Conservation (phyloP, 2,888 invertebrate species). For the Drosophila mettleri region DNA sequence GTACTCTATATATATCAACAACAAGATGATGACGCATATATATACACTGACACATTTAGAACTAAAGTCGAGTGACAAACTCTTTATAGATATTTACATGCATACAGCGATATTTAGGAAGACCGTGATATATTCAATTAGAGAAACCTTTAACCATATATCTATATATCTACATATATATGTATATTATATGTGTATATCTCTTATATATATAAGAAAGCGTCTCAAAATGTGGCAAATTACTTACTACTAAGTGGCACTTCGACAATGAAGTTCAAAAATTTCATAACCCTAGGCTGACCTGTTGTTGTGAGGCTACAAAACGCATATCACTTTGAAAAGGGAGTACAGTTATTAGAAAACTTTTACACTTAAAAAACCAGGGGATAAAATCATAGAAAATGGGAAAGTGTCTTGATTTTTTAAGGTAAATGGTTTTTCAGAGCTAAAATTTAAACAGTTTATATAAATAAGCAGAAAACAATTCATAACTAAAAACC, state of each 20-base stretch:
- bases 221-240: constrained; percentile 74
- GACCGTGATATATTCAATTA: constrained; percentile 79
- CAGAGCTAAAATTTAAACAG: constrained; percentile 24
- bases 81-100: constrained; percentile 73
- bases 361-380: constrained; percentile 17
- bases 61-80: constrained; percentile 58
- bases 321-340: constrained; percentile 74
- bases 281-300: constrained; percentile 53
- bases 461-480: constrained; percentile 24
- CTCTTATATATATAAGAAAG: constrained; percentile 60
- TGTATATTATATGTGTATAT: constrained; percentile 63
- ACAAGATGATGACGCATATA: constrained; percentile 23
- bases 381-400: constrained; percentile 21
- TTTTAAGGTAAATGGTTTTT: constrained; percentile 37
- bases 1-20: constrained; percentile 37
- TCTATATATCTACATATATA: constrained; percentile 52
- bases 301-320: constrained; percentile 73
- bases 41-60: constrained; percentile 43
- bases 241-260: constrained; percentile 59
- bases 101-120: constrained; percentile 76
- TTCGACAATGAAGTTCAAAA: constrained; percentile 27
- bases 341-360: constrained; percentile 43
- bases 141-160: constrained; percentile 51
- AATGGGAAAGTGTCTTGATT: constrained; percentile 51
- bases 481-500: constrained; percentile 11